Evolutionary conservation across 2,888 invertebrate species (phyloP), one percentile per base, ranked within the genome.

Genomic region (Argyresthia goedartella): DNA sequence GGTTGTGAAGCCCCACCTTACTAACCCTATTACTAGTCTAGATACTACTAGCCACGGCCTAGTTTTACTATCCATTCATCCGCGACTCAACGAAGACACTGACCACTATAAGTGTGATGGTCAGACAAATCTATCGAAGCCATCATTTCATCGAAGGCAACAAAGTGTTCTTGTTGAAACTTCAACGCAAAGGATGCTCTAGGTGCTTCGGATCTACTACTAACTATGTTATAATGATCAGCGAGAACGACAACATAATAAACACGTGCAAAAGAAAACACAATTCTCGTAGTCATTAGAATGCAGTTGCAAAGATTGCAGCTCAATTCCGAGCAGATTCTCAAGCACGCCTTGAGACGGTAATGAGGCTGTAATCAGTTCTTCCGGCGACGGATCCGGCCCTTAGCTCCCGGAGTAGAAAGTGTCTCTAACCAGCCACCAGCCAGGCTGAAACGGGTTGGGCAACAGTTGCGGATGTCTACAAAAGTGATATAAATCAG

Each of bases 351-450:
- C 25, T 25, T 25, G 25, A 62, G 60, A 59, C 57, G 61, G 65
- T 73, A 80, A 76, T 67, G 70, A 75, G 71, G 73, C 67, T 76
- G 68, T 77, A 76, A 77, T 76, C 67, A 69, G 68, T 71, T 76
- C 73, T 79, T 78, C 77, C 76, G 76, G 67, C 64, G 61, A 55
- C 56, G 59, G 59, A 61, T 69, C 67, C 69, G 69, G 69, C 66
- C 68, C 59, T 60, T 57, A 58, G 54, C 57, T 57, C 64, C 61
- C 63, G 67, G 70, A 70, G 67, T 76, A 75, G 77, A 78, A 79
- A 79, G 76, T 72, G 60, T 61, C 52, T 25, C 57, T 63, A 65
- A 66, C 66, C 58, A 65, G 67, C 62, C 50, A 66, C 66, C 58
- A 65, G 67, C 62, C 50, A 3, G 42, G 16, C 25, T 11, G 14